Conservation (phyloP, 2,113 vertebrate species). For the Aix galericulata region DNA sequence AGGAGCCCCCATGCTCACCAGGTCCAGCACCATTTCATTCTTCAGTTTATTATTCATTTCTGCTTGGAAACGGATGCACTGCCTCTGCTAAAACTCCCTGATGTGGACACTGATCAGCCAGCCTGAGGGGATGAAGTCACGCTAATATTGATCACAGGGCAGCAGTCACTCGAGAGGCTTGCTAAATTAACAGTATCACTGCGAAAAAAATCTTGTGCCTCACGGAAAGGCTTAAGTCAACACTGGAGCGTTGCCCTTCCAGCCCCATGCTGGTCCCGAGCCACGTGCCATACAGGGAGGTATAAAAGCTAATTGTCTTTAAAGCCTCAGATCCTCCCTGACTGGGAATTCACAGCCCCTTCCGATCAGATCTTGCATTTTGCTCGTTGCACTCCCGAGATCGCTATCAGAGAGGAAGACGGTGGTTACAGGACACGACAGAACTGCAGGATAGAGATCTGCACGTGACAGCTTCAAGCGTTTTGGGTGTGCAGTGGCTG, state of each 20-base stretch:
- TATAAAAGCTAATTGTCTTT: not conserved
- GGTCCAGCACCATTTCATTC: rapidly evolving
- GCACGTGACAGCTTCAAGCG: not conserved
- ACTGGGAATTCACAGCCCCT: not conserved
- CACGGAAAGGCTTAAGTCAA: not conserved
- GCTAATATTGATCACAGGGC: rapidly evolving
- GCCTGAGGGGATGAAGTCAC: not conserved
- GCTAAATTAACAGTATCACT: not conserved
- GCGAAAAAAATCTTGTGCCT: not conserved
- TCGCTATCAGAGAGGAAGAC: not conserved
- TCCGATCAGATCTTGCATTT: not conserved
- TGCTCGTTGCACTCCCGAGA: rapidly evolving
- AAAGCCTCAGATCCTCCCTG: not conserved
- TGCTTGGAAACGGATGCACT: not conserved
- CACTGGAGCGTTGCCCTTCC: rapidly evolving
- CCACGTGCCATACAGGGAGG: rapidly evolving
- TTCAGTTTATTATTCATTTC: rapidly evolving
- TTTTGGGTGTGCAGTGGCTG: not conserved
- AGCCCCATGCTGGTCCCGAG: not conserved
- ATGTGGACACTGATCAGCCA: not conserved
- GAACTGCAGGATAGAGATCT: not conserved
- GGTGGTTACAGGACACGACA: not conserved
- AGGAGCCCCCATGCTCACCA: rapidly evolving
- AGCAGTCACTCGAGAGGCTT: not conserved
- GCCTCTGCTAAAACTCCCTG: not conserved